Evolutionary conservation across 2,113 vertebrate species (phyloP), one percentile per base, ranked within the genome.

Genomic region (Callocephalon fimbriatum): DNA sequence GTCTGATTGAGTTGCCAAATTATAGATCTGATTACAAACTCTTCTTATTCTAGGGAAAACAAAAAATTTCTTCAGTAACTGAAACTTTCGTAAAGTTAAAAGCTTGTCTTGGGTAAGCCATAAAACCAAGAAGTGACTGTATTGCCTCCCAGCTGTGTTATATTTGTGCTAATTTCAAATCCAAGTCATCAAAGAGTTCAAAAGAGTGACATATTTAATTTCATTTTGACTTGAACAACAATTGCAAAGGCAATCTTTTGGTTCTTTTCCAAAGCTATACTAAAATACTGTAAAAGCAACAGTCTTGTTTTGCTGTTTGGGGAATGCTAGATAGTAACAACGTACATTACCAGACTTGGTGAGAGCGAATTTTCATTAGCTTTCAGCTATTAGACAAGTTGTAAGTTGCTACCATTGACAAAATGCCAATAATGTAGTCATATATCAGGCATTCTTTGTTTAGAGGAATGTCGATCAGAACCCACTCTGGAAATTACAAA

Each of bases 341-440:
- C 35, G 38, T 94, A 58, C 56, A 47, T 91, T 80, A 88, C 15
- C 61, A 79, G 70, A 80, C 61, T 79, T 94, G 86, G 71, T 2
- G 4, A 84, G 83, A 95, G 51, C 66, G 90, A 90, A 88, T 88
- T 95, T 97, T 96, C 84, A 94, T 97, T 93, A 96, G 70, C 94
- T 77, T 74, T 48, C 45, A 67, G 56, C 96, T 95, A 95, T 71
- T 77, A 97, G 90, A 90, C 89, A 96, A 95, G 85, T 88, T 95
- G 35, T 90, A 95, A 88, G 47, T 93, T 97, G 63, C 88, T 93
- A 12, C 85, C 68, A n/a, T 97, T 93, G 95, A 94, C 96, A 76
- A 75, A 84, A 22, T 97, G 81, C 94, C 94, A 97, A 89, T 91
- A 97, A 95, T 73, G 35, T 61, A 95, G 86, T 76, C 53, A 79